phyloP scores from a whole-genome alignment of 2,113 vertebrate genomes.

The Rhinolophus sinicus region DNA sequence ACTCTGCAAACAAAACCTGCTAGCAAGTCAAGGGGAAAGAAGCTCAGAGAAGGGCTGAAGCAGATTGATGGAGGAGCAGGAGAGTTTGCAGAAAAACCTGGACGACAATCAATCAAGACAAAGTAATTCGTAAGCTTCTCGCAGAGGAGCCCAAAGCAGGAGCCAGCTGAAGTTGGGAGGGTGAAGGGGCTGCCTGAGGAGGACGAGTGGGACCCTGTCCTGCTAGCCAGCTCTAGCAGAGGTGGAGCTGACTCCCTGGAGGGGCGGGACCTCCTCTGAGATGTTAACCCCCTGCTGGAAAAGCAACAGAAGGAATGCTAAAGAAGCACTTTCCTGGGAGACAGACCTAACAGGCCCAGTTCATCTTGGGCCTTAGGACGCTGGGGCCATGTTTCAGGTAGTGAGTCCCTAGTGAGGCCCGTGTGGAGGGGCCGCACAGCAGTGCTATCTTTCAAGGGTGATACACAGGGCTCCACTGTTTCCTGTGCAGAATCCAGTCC shows the following conservation, averaged over 20 bases:
- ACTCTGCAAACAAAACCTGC: not conserved
- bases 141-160: not conserved
- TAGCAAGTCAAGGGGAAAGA: not conserved
- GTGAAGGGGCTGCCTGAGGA: not conserved
- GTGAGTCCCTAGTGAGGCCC: not conserved
- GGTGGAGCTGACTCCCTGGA: not conserved
- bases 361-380: not conserved
- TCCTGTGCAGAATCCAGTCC: not conserved
- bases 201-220: accelerated
- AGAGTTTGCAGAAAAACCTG: not conserved
- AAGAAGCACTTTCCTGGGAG: not conserved
- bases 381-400: not conserved
- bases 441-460: not conserved
- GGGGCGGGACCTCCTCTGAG: not conserved
- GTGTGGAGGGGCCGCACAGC: accelerated
- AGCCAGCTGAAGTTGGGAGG: not conserved
- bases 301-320: not conserved
- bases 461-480: constrained; percentile 11
- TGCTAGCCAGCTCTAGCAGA: not conserved
- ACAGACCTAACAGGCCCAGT: not conserved
- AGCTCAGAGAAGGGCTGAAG: not conserved
- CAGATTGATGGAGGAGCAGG: not conserved
- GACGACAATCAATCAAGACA: not conserved
- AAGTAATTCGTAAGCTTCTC: not conserved
- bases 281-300: not conserved